Base-by-base conservation (phyloP, 2,113 vertebrate species). In the Hoplias malabaricus region DNA sequence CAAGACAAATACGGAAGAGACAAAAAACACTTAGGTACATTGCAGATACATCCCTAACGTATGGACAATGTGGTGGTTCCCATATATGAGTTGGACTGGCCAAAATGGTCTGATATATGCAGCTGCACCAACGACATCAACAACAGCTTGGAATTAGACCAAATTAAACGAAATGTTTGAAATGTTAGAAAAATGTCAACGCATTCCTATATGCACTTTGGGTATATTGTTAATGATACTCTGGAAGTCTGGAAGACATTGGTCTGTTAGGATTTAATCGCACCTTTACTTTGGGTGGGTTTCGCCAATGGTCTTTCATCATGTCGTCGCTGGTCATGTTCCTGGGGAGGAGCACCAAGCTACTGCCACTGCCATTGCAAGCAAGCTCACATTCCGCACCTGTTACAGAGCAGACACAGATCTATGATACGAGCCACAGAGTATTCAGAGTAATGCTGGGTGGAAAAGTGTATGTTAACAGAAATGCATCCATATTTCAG, bases 231-330 rank as follows among this genome's bases (percentile, higher is more conserved):
- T 8, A 38, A 68, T 19, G 16, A 57, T 48, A 38, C 36, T 38
- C 36, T 9, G 61, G n/a, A n/a, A n/a, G 36, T 54, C 54, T 69
- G 38, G 16, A 56, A 80, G 68, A 80, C 63, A 31, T 9, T 38
- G 36, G 9, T 9, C 46, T 48, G 46, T 2, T n/a, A 23, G 0
- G 13, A 27, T 38, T 3, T 56, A 34, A 36, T 2, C 63, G 16
- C 29, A 83, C 98, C 95, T 97, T 93, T 81, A 97, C 93, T 90
- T 95, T 95, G 3, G 93, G 90, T 3, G 96, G 97, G 86, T 96
- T 96, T 91, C 95, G 94, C 97, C 96, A 98, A 89, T 98, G 92
- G 78, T 95, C 88, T 57, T 79, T 85, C 40, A 90, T 92, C 36
- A 97, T 92, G 76, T 88, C 89, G 6, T 93, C 92, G 2, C 92